phyloP scores from a whole-genome alignment of 2,113 vertebrate genomes.

The Sialia sialis region DNA sequence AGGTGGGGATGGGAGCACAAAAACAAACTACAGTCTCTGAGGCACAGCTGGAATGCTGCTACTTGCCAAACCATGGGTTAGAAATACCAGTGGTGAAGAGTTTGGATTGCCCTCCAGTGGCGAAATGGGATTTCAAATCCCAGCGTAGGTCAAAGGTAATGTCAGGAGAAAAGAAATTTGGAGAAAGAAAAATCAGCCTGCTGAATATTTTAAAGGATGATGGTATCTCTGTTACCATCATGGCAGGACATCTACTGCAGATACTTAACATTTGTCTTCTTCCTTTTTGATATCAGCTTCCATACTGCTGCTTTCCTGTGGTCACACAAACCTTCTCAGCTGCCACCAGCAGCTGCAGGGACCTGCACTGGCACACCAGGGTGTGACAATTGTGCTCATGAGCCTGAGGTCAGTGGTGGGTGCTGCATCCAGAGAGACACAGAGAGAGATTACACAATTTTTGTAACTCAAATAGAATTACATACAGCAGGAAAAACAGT shows the following conservation, averaged over 20 bases:
- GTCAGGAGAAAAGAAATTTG: neutral
- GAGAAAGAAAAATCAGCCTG: neutral
- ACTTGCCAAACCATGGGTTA: neutral
- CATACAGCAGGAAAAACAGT: neutral
- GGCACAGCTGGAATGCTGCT: neutral
- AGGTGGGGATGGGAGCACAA: neutral
- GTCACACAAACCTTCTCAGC: neutral
- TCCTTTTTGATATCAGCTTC: neutral
- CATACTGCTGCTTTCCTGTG: neutral
- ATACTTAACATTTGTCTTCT: neutral
- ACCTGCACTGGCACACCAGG: neutral
- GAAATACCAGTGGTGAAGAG: neutral
- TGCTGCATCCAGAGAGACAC: neutral
- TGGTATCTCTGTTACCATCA: neutral
- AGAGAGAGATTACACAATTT: neutral
- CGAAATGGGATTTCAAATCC: neutral
- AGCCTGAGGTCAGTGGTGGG: neutral
- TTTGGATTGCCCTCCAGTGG: slow-evolving; percentile 16
- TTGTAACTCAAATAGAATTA: neutral
- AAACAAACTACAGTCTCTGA: neutral
- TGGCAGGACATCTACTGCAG: neutral
- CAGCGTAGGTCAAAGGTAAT: neutral
- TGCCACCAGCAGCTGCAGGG: neutral
- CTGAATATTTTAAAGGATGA: neutral
- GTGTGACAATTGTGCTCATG: neutral